Evolutionary conservation across 2,888 invertebrate genomes (phyloP).

Genomic region (Meloe dianella): DNA sequence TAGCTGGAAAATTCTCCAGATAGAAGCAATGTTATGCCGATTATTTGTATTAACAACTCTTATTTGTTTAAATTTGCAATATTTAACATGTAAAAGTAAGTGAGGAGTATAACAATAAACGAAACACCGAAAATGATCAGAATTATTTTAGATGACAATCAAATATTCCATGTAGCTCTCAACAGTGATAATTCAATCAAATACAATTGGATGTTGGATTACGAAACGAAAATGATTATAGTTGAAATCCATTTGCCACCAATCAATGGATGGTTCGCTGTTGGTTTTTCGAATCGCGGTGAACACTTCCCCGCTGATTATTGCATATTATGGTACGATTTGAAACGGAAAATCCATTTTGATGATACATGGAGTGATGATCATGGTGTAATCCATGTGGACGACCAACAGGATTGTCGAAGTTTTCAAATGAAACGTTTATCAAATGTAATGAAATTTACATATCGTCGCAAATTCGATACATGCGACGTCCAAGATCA

Average conservation of each 20-base stretch:
- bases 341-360: conserved; percentile 65
- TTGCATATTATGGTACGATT: conserved; percentile 80
- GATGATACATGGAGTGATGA: conserved; percentile 75
- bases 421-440: conserved; percentile 62
- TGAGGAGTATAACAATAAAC: background rate
- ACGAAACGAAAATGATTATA: conserved; percentile 53
- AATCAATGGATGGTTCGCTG: conserved; percentile 75
- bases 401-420: conserved; percentile 77
- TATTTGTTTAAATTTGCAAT: background rate
- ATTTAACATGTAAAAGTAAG: background rate
- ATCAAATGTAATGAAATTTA: conserved; percentile 68
- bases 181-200: conserved; percentile 55
- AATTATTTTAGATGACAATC: conserved; percentile 15
- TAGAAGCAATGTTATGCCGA: background rate
- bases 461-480: conserved; percentile 80
- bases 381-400: conserved; percentile 70
- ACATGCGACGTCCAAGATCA: conserved; percentile 83
- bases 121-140: background rate
- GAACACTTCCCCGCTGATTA: conserved; percentile 76
- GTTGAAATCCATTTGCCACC: conserved; percentile 63
- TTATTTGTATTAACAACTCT: background rate
- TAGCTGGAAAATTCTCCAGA: background rate
- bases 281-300: conserved; percentile 88
- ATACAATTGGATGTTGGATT: conserved; percentile 62
- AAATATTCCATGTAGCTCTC: conserved; percentile 55